Conservation (phyloP, 2,797 vertebrate genomes). For the Triplophysa yarkandensis region DNA sequence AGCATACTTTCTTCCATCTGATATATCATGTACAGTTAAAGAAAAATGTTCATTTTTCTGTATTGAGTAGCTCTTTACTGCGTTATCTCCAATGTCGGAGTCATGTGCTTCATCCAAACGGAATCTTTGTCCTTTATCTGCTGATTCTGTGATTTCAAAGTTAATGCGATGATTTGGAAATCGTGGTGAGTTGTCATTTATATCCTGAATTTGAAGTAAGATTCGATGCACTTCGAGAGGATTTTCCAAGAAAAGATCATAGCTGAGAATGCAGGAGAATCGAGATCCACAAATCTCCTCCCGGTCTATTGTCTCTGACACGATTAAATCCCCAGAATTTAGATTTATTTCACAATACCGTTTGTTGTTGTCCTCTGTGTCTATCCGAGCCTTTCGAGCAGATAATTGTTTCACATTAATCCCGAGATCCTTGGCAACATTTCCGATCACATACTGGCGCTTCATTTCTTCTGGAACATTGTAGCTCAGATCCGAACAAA, state of each 20-base stretch:
- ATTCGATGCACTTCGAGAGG: conserved; percentile 51
- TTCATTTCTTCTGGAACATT: conserved; percentile 70
- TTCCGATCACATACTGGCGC: conserved; percentile 62
- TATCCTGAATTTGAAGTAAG: conserved; percentile 49
- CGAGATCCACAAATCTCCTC: conserved; percentile 45
- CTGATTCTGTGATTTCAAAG: conserved; percentile 12
- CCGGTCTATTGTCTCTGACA: conserved; percentile 66
- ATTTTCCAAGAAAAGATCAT: conserved; percentile 53
- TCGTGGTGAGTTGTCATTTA: conserved; percentile 70
- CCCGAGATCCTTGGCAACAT: conserved; percentile 66
- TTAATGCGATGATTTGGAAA: conserved; percentile 67
- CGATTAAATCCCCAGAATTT: conserved; percentile 62
- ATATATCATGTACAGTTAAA: conserved; percentile 57
- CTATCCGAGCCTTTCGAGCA: conserved; percentile 58
- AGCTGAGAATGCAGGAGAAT: conserved; percentile 33
- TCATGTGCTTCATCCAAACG: conserved; percentile 63
- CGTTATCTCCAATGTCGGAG: conserved; percentile 65
- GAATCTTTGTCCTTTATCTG: conserved; percentile 58
- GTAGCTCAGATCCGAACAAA: conserved; percentile 62
- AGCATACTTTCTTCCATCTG: conserved; percentile 56
- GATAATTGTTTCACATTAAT: conserved; percentile 55
- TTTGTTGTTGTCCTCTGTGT: conserved; percentile 44
- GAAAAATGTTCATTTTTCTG: conserved; percentile 64
- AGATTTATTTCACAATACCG: conserved; percentile 56
- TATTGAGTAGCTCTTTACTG: conserved; percentile 63